A percentile compares a stretch with the other conserved stretches of the same genome.
Conservation (phyloP, 2,113 vertebrate species). For the Clarias gariepinus region DNA sequence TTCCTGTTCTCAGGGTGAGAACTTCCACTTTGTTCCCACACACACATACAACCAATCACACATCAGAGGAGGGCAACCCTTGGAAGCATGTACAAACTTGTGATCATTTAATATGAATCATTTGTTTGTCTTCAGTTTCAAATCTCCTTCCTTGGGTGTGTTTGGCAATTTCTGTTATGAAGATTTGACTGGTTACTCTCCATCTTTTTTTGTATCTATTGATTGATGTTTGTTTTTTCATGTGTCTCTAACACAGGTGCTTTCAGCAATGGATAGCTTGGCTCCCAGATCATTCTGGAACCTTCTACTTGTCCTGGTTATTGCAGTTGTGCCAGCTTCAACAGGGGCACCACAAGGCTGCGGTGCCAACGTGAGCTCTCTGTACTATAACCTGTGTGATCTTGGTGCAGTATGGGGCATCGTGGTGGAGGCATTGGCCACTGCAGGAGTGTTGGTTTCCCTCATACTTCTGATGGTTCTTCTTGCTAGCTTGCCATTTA, state of each 20-base stretch:
- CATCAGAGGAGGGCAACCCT: not conserved
- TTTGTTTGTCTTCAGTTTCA: not conserved
- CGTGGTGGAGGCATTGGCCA: constrained; percentile 82
- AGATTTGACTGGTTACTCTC: not conserved
- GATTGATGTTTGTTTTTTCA: not conserved
- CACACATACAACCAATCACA: too few species aligned
- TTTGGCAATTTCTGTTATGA: not conserved
- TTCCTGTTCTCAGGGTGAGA: constrained; percentile 16
- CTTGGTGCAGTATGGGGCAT: constrained; percentile 82
- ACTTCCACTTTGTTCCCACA: not conserved
- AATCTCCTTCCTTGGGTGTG: constrained; percentile 15
- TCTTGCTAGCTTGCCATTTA: constrained; percentile 87
- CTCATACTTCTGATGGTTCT: constrained; percentile 84
- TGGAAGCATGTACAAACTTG: constrained; percentile 1
- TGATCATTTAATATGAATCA: constrained; percentile 10
- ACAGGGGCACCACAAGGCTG: constrained; percentile 75
- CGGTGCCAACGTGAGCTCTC: constrained; percentile 70
- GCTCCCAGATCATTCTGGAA: constrained; percentile 1
- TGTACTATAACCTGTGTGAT: constrained; percentile 92
- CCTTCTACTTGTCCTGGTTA: constrained; percentile 25
- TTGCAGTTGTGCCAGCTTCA: constrained; percentile 41
- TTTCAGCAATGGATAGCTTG: constrained; percentile 13
- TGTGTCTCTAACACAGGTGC: constrained; percentile 32
- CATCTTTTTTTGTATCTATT: not conserved
- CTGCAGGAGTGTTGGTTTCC: constrained; percentile 74